Evolutionary conservation across 2,888 invertebrate genomes (phyloP).

Genomic region (Drosophila siamana): DNA sequence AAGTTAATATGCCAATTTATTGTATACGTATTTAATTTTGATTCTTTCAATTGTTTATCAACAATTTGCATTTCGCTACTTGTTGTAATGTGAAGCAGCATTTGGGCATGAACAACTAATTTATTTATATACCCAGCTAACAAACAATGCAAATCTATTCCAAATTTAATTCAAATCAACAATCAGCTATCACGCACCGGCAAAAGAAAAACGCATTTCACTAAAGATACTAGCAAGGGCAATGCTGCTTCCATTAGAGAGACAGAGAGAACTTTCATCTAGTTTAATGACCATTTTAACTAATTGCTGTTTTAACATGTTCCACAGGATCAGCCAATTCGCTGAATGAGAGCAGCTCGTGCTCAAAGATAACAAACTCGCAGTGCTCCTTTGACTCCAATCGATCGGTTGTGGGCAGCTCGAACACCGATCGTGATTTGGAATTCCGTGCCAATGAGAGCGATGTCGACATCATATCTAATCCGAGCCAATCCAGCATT

Average conservation of each 20-base stretch:
- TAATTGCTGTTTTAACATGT: not conserved
- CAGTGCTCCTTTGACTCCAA: conserved; percentile 85
- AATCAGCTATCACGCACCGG: conserved; percentile 20
- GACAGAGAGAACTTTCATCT: conserved; percentile 20
- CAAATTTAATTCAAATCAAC: conserved; percentile 28
- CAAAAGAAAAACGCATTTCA: conserved; percentile 28
- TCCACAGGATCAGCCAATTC: conserved; percentile 85
- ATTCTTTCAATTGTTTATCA: conserved; percentile 32
- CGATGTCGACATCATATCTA: conserved; percentile 90
- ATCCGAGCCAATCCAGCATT: conserved; percentile 90
- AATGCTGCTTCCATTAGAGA: conserved; percentile 70
- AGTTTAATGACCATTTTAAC: not conserved
- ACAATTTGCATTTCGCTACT: conserved; percentile 49
- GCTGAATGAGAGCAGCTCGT: conserved; percentile 85
- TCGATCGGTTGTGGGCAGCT: conserved; percentile 85
- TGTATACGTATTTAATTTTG: conserved; percentile 39
- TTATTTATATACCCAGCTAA: conserved; percentile 17
- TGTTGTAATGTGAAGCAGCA: conserved; percentile 68
- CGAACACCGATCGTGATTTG: conserved; percentile 82
- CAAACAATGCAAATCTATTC: conserved; percentile 23
- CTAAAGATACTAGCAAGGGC: conserved; percentile 24
- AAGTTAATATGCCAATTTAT: conserved; percentile 83
- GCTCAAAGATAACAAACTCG: conserved; percentile 84
- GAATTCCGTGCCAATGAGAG: conserved; percentile 86
- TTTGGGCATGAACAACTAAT: conserved; percentile 45